Percentiles rank a stretch among this genome's conserved stretches.
Conservation (phyloP, 1,140 invertebrate genomes). For the Leptonema lineaticorne region DNA sequence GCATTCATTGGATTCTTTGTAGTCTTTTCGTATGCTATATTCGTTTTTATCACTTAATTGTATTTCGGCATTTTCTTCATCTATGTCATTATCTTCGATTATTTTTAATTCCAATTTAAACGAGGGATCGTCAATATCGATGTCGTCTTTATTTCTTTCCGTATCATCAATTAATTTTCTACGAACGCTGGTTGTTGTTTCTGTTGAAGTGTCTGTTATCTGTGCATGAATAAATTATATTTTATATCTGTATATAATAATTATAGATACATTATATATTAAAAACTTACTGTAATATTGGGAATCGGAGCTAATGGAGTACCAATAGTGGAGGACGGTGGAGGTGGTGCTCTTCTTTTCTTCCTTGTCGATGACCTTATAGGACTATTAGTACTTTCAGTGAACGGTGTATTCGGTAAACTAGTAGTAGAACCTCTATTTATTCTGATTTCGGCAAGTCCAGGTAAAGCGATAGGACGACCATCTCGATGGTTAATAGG, state of each 20-base stretch:
- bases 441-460: slow-evolving; percentile 21
- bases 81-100: slow-evolving; percentile 42
- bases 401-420: slow-evolving; percentile 58
- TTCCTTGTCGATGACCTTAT: slow-evolving; percentile 53
- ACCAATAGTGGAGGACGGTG: slow-evolving; percentile 44
- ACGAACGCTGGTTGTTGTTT: slow-evolving; percentile 3
- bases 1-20: background rate
- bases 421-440: slow-evolving; percentile 54
- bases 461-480: slow-evolving; percentile 8
- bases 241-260: background rate
- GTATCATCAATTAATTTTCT: slow-evolving; percentile 10
- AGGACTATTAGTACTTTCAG: slow-evolving; percentile 51
- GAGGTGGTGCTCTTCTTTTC: slow-evolving; percentile 55
- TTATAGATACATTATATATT: background rate
- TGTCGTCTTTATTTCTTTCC: slow-evolving; percentile 36
- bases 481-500: slow-evolving; percentile 5
- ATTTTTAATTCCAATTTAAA: slow-evolving; percentile 55
- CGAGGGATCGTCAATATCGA: slow-evolving; percentile 50
- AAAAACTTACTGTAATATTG: slow-evolving; percentile 45
- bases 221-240: slow-evolving; percentile 8
- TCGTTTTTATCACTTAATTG: background rate
- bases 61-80: background rate
- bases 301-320: slow-evolving; percentile 18
- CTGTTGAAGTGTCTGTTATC: slow-evolving; percentile 32
- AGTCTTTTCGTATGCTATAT: background rate